Evolutionary conservation across 2,797 vertebrate genomes (phyloP).

Genomic region (Phalanger gymnotis): DNA sequence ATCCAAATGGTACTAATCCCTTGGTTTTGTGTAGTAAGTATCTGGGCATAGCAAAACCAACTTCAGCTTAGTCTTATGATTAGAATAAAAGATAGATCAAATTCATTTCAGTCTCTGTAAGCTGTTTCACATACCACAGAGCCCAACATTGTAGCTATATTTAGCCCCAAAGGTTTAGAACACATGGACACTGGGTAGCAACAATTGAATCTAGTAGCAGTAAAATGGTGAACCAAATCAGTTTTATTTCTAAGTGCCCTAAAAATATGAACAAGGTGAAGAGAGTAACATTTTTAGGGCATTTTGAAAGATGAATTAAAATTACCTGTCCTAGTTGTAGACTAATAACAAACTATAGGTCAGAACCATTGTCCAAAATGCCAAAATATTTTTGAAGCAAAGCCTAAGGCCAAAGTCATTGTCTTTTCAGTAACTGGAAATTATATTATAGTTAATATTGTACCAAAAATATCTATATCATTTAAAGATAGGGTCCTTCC

Average conservation of each 20-base stretch:
- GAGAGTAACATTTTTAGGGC: not conserved
- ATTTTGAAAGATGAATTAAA: not conserved
- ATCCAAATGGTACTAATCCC: not conserved
- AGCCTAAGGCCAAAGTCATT: not conserved
- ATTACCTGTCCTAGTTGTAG: not conserved
- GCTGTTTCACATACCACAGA: not conserved
- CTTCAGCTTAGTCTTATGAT: not conserved
- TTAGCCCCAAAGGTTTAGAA: not conserved
- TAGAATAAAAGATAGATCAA: not conserved
- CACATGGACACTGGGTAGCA: not conserved
- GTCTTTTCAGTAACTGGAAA: not conserved
- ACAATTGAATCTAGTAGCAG: not conserved
- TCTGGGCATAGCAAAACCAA: not conserved
- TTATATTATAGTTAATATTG: no score
- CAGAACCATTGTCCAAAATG: not conserved
- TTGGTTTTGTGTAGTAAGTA: not conserved
- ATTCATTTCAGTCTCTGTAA: not conserved
- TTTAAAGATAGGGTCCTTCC: not conserved
- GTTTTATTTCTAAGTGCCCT: not conserved
- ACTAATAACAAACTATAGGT: not conserved
- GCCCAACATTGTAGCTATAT: not conserved
- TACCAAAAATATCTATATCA: not conserved
- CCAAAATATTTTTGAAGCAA: not conserved
- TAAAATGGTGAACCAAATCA: not conserved
- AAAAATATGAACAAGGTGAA: not conserved